Evolutionary conservation across 1,140 invertebrate species (phyloP).

Genomic region (Saxidomus purpurata): DNA sequence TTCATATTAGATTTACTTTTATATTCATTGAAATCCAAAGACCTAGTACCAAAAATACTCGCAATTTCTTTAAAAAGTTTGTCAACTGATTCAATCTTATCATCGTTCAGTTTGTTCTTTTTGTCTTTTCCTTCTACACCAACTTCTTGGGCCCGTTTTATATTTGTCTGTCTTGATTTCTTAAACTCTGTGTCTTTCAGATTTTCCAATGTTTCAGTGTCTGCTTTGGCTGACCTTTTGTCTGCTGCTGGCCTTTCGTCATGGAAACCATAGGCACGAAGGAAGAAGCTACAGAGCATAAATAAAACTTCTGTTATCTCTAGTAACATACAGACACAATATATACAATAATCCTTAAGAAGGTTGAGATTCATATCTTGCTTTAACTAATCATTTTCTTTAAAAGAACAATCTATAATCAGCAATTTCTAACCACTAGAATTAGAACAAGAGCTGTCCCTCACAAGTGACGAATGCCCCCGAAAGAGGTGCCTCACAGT

Average conservation of each 20-base stretch:
- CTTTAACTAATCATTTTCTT: background rate
- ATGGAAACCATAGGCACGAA: constrained; percentile 40
- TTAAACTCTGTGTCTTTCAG: constrained; percentile 29
- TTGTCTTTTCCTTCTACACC: background rate
- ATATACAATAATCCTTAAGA: no score
- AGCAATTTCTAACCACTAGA: no score
- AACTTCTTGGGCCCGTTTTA: constrained; percentile 29
- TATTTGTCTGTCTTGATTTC: background rate
- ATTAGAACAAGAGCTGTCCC: no score
- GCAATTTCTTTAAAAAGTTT: background rate
- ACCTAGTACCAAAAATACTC: constrained; percentile 29
- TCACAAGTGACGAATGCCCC: no score
- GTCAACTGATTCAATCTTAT: background rate
- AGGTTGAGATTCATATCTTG: background rate
- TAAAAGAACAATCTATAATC: background rate
- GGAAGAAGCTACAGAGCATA: constrained; percentile 14
- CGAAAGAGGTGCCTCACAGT: no score
- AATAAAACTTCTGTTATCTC: background rate
- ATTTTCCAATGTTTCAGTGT: background rate
- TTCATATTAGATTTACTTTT: background rate
- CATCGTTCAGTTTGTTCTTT: background rate
- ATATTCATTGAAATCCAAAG: background rate
- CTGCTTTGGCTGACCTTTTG: constrained; percentile 3
- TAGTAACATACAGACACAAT: no score
- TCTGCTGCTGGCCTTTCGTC: background rate